Evolutionary conservation across 2,113 vertebrate species (phyloP).

Genomic region (Menidia beryllina): DNA sequence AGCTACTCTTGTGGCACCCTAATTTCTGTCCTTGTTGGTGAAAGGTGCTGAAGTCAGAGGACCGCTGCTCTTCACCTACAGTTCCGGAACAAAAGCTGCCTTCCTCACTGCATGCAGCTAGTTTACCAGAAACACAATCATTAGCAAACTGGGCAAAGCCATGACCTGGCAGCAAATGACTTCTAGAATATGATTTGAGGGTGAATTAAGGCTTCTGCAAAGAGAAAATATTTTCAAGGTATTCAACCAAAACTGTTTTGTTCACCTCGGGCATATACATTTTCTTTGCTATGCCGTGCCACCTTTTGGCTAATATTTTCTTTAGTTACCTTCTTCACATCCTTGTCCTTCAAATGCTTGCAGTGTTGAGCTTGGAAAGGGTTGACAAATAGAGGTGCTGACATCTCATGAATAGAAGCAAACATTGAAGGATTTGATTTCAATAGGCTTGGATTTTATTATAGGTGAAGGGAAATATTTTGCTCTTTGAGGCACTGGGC

Average conservation of each 20-base stretch:
- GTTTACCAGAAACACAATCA: background rate
- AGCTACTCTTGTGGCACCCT: slow-evolving; percentile 51
- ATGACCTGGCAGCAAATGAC: slow-evolving; percentile 6
- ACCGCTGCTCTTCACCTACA: slow-evolving; percentile 22
- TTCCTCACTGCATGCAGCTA: too few relatives aligned
- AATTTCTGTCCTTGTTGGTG: slow-evolving; percentile 41
- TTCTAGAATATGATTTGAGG: background rate
- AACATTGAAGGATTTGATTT: slow-evolving; percentile 33
- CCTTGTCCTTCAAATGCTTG: background rate
- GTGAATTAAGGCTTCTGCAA: slow-evolving; percentile 8
- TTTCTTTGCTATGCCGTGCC: background rate
- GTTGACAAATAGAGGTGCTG: slow-evolving; percentile 16
- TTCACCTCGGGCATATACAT: background rate
- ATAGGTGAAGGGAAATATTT: slow-evolving; percentile 17
- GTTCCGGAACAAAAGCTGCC: slow-evolving; percentile 42
- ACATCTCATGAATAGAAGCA: slow-evolving; percentile 29
- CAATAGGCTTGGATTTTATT: slow-evolving; percentile 29
- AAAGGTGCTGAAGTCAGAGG: slow-evolving; percentile 34
- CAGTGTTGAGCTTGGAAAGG: background rate
- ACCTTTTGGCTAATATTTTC: background rate
- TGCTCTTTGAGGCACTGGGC: slow-evolving; percentile 19
- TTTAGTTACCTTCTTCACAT: background rate
- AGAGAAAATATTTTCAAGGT: background rate
- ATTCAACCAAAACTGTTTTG: background rate
- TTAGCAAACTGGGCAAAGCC: background rate